Evolutionary conservation across 2,888 invertebrate genomes (phyloP).

Genomic region (Zaprionus lineosus): DNA sequence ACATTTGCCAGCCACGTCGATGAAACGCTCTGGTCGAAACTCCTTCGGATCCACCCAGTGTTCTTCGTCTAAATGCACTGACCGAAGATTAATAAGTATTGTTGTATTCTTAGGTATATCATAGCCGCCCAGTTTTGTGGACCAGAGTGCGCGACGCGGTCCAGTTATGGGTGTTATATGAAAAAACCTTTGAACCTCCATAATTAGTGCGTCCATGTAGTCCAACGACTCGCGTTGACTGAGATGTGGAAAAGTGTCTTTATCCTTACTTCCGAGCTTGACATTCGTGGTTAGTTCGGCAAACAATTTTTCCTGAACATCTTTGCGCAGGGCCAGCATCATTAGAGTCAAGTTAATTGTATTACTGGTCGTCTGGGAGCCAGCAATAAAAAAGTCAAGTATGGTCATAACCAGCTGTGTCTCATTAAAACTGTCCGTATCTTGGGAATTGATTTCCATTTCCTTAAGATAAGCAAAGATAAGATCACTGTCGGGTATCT

Average conservation of each 20-base stretch:
- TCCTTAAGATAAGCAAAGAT: constrained; percentile 86
- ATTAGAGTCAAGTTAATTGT: constrained; percentile 86
- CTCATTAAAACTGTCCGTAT: constrained; percentile 83
- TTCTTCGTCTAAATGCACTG: constrained; percentile 85
- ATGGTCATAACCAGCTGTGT: constrained; percentile 87
- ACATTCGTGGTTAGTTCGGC: constrained; percentile 84
- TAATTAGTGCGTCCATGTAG: constrained; percentile 84
- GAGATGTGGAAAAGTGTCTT: constrained; percentile 65
- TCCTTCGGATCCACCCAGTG: constrained; percentile 86
- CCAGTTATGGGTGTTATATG: constrained; percentile 85
- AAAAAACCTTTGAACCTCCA: constrained; percentile 85
- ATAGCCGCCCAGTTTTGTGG: constrained; percentile 85
- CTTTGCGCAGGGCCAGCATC: constrained; percentile 85
- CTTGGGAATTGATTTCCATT: constrained; percentile 82
- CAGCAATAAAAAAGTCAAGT: constrained; percentile 88
- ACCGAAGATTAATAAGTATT: constrained; percentile 84
- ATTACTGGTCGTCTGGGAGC: constrained; percentile 86
- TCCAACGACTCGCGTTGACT: constrained; percentile 83
- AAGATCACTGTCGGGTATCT: constrained; percentile 84
- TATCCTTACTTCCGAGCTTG: background rate
- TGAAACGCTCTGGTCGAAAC: constrained; percentile 87
- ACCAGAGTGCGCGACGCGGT: constrained; percentile 84
- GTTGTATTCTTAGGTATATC: constrained; percentile 84
- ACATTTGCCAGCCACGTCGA: constrained; percentile 80
- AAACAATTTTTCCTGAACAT: constrained; percentile 85